phyloP scores from a whole-genome alignment of 2,888 invertebrate genomes.

The Aromia moschata region DNA sequence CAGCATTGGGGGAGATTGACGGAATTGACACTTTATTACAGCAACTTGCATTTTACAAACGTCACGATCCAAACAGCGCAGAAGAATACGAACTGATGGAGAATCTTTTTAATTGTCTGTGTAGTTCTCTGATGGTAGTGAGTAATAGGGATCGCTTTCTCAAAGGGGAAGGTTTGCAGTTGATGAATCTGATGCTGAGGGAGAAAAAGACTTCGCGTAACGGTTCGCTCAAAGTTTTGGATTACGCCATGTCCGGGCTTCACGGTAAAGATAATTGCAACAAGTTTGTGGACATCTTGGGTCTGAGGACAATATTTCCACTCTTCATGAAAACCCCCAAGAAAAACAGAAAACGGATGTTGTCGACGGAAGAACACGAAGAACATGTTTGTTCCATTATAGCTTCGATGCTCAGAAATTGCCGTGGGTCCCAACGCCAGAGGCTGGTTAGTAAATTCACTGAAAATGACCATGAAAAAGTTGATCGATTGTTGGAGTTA shows the following conservation, averaged over 20 bases:
- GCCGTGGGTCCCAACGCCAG: slow-evolving; percentile 92
- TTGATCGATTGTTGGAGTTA: slow-evolving; percentile 93
- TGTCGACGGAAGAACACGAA: slow-evolving; percentile 90
- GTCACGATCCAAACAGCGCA: slow-evolving; percentile 88
- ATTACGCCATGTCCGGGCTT: slow-evolving; percentile 94
- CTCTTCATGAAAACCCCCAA: slow-evolving; percentile 99
- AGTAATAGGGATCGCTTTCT: slow-evolving; percentile 92
- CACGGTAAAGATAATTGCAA: slow-evolving; percentile 96
- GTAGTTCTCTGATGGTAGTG: slow-evolving; percentile 89
- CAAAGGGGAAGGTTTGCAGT: slow-evolving; percentile 95
- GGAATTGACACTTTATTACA: slow-evolving; percentile 96
- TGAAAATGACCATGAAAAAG: slow-evolving; percentile 98
- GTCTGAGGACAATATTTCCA: slow-evolving; percentile 95
- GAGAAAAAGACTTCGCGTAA: slow-evolving; percentile 97
- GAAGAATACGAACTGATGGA: slow-evolving; percentile 99
- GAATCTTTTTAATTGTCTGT: slow-evolving; percentile 95
- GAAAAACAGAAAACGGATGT: slow-evolving; percentile 76
- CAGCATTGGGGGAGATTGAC: slow-evolving; percentile 88
- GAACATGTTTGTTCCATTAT: slow-evolving; percentile 95
- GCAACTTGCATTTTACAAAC: slow-evolving; percentile 93
- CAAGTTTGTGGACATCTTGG: slow-evolving; percentile 75
- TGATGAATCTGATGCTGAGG: slow-evolving; percentile 98
- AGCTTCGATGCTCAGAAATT: slow-evolving; percentile 91
- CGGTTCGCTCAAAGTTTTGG: slow-evolving; percentile 96
- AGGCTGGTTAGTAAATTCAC: slow-evolving; percentile 93